Base-by-base conservation (phyloP, 2,888 invertebrate genomes). In the Drymonia ruficornis region DNA sequence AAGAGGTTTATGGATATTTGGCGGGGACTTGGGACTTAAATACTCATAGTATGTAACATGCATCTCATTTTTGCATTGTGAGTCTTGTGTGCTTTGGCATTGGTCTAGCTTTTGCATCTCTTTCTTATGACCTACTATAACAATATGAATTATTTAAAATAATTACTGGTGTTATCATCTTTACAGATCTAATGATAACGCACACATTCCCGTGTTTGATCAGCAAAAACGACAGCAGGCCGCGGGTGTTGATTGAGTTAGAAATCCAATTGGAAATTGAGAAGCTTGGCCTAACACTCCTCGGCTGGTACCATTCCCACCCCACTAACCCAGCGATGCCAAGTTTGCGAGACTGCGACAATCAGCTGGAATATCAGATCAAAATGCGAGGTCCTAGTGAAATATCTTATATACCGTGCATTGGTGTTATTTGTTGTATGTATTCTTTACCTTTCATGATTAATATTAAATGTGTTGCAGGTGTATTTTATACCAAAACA, bases 241-340 rank as follows among this genome's bases (percentile, higher is more conserved):
- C 96, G 58, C 96, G 96, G 36, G 94, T 95, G 5, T 93, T 96
- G 56, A 95, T 97, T 0, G 97, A 98, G 82, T 87, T 95, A 7
- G 96, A 97, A 87, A 97, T 98, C 72, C 96, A 96, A 57, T 95
- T 96, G 81, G 94, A 95, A 54, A 97, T 99, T 87, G 96, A 97
- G 76, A 95, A 95, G 75, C 94, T 96, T 73, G 96, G 97, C 52
- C 93, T 98, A 40, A 95, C 95, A 5, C 88, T 98, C 9, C 96
- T 98, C 4, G 98, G 99, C 8, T 99, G 98, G 98, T 99, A 98
- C 88, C 99, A 99, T 87, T 98, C 98, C 11, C 98, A 99, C 90
- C 98, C 98, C 0, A 95, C 96, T 52, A 96, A 96, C 65, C 96
- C 97, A 53, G 96, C 98, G 1, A 96, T 97, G 73, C 99, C 98